Base-by-base conservation (phyloP, 1,140 invertebrate genomes). In the Drosophila nannoptera region DNA sequence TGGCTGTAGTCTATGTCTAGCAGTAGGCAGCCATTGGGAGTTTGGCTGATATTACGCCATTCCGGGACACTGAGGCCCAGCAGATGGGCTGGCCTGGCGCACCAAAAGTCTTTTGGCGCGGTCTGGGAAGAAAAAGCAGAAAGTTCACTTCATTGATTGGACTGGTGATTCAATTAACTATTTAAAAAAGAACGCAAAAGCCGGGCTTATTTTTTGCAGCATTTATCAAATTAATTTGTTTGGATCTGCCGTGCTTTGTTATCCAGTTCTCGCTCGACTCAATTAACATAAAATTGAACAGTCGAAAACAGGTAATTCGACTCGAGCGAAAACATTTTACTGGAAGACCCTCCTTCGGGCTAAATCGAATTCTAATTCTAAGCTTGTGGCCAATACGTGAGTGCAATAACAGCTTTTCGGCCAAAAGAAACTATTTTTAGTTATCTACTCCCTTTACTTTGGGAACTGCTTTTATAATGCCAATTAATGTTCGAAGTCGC, bases 21-120 rank as follows among this genome's bases (percentile, higher is more conserved):
- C n/a, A 92, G 90, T 1, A 69, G 81, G 58, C 92, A 93, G 0
- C 88, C 89, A 38, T 90, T 90, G 7, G 81, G 7, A 0, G 91
- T 90, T 73, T 93, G 92, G 36, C 91, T 93, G 53, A 92, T 90
- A 72, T 93, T 93, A 12, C 90, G 91, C 93, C 93, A 94, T 29
- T 86, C 65, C 0, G 86, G 72, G 9, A 91, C 52, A 9, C 90
- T 78, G 16, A 93, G 78, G 32, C 89, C 76, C 11, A 82, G 81
- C n/a, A 92, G 90, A 60, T 91, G 89, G 4, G 87, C 89, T 3
- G 93, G 92, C 42, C 90, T 76, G 7, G 90, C 90, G 78, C 93
- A 94, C 93, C 93, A 93, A 75, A 91, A 93, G 8, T 92, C 91
- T 59, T 91, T 90, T 29, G 90, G 82, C 56, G 90, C 91, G 35